These are phyloP conservation scores for Loxodonta africana DNA, from an alignment of 2,113 vertebrate genomes.

Conservation along the genomic window DNA sequence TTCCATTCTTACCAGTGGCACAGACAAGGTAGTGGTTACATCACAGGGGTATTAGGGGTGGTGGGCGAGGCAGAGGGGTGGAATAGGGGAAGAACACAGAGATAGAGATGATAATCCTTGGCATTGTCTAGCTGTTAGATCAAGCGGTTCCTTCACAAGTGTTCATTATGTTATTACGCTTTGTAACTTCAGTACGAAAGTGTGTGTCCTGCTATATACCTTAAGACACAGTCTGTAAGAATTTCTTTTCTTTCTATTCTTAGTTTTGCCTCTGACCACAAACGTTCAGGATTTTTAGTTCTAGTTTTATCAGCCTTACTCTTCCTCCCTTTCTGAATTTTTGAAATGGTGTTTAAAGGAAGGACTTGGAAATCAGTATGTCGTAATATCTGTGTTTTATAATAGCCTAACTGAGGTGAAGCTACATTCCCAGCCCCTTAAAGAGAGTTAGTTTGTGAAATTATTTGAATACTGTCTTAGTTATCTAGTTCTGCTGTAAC, in stretches of 20 bases:
- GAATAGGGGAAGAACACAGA: background rate
- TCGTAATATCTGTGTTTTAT: background rate
- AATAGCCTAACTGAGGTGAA: conserved; percentile 1
- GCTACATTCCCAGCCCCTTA: background rate
- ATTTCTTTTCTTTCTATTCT: conserved; percentile 22
- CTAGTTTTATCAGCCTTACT: conserved; percentile 10
- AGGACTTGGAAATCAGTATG: background rate
- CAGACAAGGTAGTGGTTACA: background rate
- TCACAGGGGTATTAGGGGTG: background rate
- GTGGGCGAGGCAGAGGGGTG: background rate
- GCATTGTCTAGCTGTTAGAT: background rate
- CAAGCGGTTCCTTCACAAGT: background rate
- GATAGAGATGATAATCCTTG: background rate
- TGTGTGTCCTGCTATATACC: background rate
- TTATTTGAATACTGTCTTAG: conserved; percentile 39
- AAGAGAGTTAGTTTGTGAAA: conserved; percentile 40
- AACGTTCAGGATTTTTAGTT: conserved; percentile 53
- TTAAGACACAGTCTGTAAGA: conserved; percentile 22
- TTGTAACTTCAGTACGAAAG: background rate
- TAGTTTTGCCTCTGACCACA: conserved; percentile 29
- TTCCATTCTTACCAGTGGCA: background rate
- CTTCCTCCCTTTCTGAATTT: conserved; percentile 6
- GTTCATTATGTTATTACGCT: background rate
- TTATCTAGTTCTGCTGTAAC: too few species aligned
- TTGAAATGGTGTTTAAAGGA: conserved; percentile 37